These are phyloP conservation scores for Ennomos fuscantarius DNA, from an alignment of 2,888 invertebrate species.

Conservation along the genomic window DNA sequence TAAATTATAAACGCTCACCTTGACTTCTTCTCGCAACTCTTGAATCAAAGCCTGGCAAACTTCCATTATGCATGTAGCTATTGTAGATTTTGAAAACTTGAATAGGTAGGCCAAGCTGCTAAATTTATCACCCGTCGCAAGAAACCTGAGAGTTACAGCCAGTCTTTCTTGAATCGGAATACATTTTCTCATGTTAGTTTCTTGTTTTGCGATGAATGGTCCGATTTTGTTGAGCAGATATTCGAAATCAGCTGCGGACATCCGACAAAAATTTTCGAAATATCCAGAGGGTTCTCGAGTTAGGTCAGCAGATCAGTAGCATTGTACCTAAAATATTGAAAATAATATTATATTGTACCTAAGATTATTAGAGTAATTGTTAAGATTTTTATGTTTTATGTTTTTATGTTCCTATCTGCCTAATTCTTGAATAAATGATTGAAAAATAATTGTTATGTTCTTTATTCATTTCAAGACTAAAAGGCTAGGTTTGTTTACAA, in stretches of 20 bases:
- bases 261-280: conserved; percentile 23
- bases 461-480: conserved; percentile 23
- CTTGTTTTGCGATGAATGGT: conserved; percentile 18
- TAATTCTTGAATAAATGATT: conserved; percentile 22
- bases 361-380: conserved; percentile 16
- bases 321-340: conserved; percentile 25
- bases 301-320: conserved; percentile 23
- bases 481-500: conserved; percentile 21
- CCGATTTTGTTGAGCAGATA: conserved; percentile 21
- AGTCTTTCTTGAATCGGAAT: conserved; percentile 25
- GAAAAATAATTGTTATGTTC: conserved; percentile 24
- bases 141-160: conserved; percentile 25
- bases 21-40: conserved; percentile 21
- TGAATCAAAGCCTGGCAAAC: conserved; percentile 23
- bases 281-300: conserved; percentile 22
- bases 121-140: conserved; percentile 24
- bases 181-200: conserved; percentile 25
- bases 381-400: conserved; percentile 16
- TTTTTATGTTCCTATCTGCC: conserved; percentile 22
- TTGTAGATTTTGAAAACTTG: conserved; percentile 24
- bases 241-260: conserved; percentile 19
- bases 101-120: conserved; percentile 24
- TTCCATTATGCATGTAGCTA: conserved; percentile 23
- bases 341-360: conserved; percentile 20
- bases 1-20: conserved; percentile 25